These are phyloP conservation scores for Loxodonta africana DNA, from an alignment of 2,113 vertebrate genomes.

Conservation along the genomic window DNA sequence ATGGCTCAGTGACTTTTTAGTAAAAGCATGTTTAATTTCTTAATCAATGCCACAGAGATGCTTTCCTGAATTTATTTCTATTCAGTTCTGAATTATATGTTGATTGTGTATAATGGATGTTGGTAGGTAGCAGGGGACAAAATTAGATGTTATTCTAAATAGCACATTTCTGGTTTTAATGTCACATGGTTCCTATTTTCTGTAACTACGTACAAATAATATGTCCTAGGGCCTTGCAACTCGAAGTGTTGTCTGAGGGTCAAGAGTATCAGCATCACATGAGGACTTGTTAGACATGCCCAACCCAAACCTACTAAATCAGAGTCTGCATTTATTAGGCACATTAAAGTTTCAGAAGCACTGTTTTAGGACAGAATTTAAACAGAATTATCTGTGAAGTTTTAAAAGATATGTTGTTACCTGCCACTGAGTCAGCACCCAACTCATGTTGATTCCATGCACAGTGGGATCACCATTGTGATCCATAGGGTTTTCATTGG, in stretches of 20 bases:
- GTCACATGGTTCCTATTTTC: constrained; percentile 68
- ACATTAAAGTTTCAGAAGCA: neutral
- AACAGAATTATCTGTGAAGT: neutral
- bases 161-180: constrained; percentile 48
- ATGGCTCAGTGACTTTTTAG: constrained; percentile 43
- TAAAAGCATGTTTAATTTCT: constrained; percentile 53
- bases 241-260: neutral
- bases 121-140: constrained; percentile 43
- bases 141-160: constrained; percentile 66
- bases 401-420: neutral
- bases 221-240: neutral
- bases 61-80: constrained; percentile 37
- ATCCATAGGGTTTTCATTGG: neutral
- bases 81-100: constrained; percentile 63
- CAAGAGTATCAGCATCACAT: neutral
- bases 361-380: neutral
- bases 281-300: neutral
- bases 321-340: constrained; percentile 7
- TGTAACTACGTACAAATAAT: constrained; percentile 31
- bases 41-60: constrained; percentile 9
- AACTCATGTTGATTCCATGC: neutral
- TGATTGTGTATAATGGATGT: constrained; percentile 17
- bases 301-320: neutral
- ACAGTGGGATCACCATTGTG: neutral
- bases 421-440: neutral